Conservation (phyloP, 2,113 vertebrate species). For the Phyllostomus discolor region DNA sequence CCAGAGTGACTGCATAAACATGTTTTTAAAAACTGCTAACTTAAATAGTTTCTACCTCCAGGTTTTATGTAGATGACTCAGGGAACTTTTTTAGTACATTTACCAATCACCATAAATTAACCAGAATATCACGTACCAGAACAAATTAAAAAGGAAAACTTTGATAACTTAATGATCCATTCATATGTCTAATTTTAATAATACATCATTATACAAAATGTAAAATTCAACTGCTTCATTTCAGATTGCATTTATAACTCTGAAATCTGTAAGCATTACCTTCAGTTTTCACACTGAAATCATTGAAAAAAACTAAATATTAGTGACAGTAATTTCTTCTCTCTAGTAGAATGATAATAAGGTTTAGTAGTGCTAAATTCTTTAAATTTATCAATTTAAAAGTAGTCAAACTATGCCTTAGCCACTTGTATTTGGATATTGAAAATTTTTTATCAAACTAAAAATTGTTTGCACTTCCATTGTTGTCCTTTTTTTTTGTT, state of each 20-base stretch:
- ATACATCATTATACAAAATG: constrained; percentile 42
- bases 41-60: constrained; percentile 25
- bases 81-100: constrained; percentile 21
- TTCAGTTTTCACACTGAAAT: constrained; percentile 17
- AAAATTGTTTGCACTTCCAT: constrained; percentile 4
- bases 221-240: constrained; percentile 39
- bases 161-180: constrained; percentile 52
- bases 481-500: background rate
- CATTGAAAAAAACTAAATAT: background rate
- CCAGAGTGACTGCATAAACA: background rate
- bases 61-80: constrained; percentile 17
- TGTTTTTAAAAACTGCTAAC: background rate
- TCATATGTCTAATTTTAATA: constrained; percentile 41
- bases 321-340: background rate
- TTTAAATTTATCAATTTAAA: constrained; percentile 3
- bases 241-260: background rate
- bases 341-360: constrained; percentile 1
- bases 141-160: constrained; percentile 43
- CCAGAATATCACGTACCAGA: background rate
- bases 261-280: constrained; percentile 31
- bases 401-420: background rate
- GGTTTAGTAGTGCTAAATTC: background rate
- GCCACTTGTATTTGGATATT: background rate
- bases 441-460: background rate
- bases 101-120: constrained; percentile 47